A percentile compares a stretch with the other conserved stretches of the same genome.
Evolutionary conservation across 2,113 vertebrate species (phyloP).

Genomic region (Opisthocomus hoazin): DNA sequence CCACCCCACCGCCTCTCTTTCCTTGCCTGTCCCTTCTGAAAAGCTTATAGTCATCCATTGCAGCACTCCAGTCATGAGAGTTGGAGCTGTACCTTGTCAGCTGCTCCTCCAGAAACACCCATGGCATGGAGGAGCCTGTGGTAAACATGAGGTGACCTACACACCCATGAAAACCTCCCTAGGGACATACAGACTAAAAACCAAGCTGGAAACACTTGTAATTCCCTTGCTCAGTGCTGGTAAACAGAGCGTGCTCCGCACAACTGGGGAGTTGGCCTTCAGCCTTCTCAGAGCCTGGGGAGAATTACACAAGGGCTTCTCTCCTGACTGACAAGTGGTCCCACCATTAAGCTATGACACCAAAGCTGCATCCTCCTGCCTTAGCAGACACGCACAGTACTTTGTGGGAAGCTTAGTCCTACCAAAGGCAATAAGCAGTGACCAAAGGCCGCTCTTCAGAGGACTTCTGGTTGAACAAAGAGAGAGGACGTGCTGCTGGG

Average conservation of each 20-base stretch:
- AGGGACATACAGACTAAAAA: not conserved
- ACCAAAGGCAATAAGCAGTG: not conserved
- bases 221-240: not conserved
- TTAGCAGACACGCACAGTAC: not conserved
- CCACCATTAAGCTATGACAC: not conserved
- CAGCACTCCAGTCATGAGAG: no score
- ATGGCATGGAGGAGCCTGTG: no score
- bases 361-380: not conserved
- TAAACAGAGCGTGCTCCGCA: not conserved
- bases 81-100: not conserved
- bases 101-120: not conserved
- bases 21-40: no score
- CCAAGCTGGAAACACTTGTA: accelerated
- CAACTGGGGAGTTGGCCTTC: not conserved
- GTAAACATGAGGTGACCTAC: not conserved
- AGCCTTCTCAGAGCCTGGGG: not conserved
- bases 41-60: no score
- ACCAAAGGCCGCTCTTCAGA: not conserved
- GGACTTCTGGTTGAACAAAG: not conserved
- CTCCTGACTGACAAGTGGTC: not conserved
- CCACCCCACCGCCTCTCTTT: no score
- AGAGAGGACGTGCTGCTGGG: not conserved
- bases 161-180: not conserved
- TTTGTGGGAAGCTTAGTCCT: not conserved
- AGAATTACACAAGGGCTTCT: not conserved